phyloP scores from a whole-genome alignment of 1,140 invertebrate species.

The Propsilocerus akamusi region DNA sequence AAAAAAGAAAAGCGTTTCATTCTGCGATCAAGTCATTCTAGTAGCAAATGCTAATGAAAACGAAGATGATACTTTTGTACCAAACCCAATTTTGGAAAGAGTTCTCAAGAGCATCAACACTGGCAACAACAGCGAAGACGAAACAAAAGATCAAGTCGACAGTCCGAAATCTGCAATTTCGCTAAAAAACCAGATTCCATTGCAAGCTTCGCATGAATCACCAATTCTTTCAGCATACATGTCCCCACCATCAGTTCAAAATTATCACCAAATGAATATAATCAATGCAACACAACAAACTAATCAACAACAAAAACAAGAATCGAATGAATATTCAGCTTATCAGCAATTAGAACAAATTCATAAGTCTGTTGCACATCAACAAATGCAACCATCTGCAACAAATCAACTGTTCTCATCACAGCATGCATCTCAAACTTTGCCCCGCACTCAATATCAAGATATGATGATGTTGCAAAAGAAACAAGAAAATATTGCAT shows the following conservation, averaged over 20 bases:
- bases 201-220: neutral
- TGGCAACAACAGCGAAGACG: slow-evolving; percentile 28
- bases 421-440: neutral
- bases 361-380: neutral
- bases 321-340: neutral
- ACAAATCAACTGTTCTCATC: neutral
- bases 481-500: neutral
- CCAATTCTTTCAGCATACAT: neutral
- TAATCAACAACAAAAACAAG: neutral
- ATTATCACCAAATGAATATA: no score
- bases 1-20: slow-evolving; percentile 85
- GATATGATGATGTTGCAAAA: neutral
- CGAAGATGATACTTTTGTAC: slow-evolving; percentile 75
- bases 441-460: neutral
- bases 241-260: neutral
- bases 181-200: neutral
- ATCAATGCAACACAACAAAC: neutral
- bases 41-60: slow-evolving; percentile 82
- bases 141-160: slow-evolving; percentile 25
- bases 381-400: neutral
- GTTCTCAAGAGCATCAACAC: slow-evolving; percentile 46
- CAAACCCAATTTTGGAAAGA: slow-evolving; percentile 74
- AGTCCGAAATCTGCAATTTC: slow-evolving; percentile 24
- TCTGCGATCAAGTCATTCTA: slow-evolving; percentile 81
- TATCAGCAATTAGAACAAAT: neutral